phyloP scores from a whole-genome alignment of 2,113 vertebrate genomes.

The Sakesphorus luctuosus region DNA sequence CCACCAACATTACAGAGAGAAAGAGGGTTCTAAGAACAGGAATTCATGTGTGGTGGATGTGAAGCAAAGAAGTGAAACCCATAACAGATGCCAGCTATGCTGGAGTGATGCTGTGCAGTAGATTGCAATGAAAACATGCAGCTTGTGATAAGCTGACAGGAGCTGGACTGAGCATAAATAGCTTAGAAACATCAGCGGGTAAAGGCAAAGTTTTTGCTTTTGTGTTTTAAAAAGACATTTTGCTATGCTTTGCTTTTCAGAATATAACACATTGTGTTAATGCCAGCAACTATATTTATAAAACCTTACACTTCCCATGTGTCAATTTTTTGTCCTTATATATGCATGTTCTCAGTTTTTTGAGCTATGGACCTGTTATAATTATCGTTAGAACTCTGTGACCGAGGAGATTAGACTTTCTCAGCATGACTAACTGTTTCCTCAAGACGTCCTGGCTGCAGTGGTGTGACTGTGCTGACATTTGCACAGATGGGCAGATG shows the following conservation, averaged over 20 bases:
- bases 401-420: not conserved
- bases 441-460: slow-evolving; percentile 16
- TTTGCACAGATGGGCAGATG: slow-evolving; percentile 43
- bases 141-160: slow-evolving; percentile 47
- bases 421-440: slow-evolving; percentile 43
- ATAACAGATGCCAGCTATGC: slow-evolving; percentile 34
- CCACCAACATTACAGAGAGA: not conserved
- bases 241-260: slow-evolving; percentile 33
- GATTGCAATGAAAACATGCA: slow-evolving; percentile 52
- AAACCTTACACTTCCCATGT: slow-evolving; percentile 8
- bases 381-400: not conserved
- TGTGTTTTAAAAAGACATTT: slow-evolving; percentile 17
- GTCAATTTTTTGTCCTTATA: not conserved
- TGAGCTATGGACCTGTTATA: not conserved
- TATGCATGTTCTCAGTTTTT: not conserved
- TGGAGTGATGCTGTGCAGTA: slow-evolving; percentile 43
- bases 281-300: slow-evolving; percentile 18
- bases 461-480: slow-evolving; percentile 28
- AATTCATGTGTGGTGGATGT: not conserved
- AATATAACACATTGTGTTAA: not conserved
- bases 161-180: slow-evolving; percentile 45
- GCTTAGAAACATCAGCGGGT: slow-evolving; percentile 17
- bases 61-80: slow-evolving; percentile 22
- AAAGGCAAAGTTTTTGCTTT: slow-evolving; percentile 30
- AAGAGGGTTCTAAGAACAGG: not conserved